Evolutionary conservation across 2,797 vertebrate species (phyloP), one percentile per base, ranked within the genome.

Genomic region (Rhynchotus rufescens): DNA sequence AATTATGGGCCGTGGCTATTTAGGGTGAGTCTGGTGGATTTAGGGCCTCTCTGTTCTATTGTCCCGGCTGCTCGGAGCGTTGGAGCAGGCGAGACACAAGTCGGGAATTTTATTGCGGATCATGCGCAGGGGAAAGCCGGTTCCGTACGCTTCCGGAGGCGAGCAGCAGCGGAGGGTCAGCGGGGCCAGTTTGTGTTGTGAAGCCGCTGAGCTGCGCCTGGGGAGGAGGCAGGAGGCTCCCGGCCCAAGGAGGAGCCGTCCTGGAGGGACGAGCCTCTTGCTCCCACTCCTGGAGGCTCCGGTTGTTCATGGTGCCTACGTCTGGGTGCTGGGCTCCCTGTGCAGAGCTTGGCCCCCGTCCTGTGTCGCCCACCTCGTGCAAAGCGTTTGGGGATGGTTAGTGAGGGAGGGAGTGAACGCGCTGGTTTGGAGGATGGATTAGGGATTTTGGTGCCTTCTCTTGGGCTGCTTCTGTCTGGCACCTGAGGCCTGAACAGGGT

Each of bases 21-120:
- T 99, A 98, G 98, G 98, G 98, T 98, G 98, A 98, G 97, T 96
- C 97, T 98, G 96, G 97, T 84, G 98, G 98, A 98, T 99, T 99
- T 98, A 98, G 98, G 98, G 98, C 97, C 97, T 93, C 93, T 97
- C 97, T 97, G 96, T 97, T 97, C 98, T 97, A 98, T 98, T 98
- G 98, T 99, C 98, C 98, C 45, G 21, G 93, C 92, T 90, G 89
- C 93, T 95, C 91, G 22, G 94, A 91, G 89, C 93, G 56, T 83
- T 94, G 95, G 93, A 90, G 93, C 96, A 94, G 95, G 95, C 93
- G 93, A 96, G 94, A 94, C 89, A 95, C 82, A 96, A 96, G 96
- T 93, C 92, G 93, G 96, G 95, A 93, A 95, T 97, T 95, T 90
- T 82, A 71, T 49, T 88, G 91, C 88, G 79, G 85, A 64, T 89